Percentiles rank a stretch among this genome's conserved stretches.
phyloP scores from a whole-genome alignment of 2,113 vertebrate genomes.

The Euleptes europaea region DNA sequence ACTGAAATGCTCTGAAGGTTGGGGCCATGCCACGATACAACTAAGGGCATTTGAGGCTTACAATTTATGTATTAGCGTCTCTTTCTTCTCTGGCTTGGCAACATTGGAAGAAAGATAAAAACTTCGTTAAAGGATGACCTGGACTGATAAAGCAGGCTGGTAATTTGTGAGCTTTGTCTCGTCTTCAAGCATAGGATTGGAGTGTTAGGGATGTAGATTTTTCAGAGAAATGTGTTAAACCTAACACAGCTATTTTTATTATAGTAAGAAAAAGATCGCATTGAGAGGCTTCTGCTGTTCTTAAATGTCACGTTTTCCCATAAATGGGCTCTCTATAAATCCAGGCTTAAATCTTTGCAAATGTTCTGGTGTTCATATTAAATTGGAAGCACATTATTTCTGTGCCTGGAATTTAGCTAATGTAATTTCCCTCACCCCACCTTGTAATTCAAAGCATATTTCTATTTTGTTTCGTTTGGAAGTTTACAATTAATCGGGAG shows the following conservation, averaged over 20 bases:
- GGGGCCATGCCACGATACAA: not conserved
- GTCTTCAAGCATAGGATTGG: slow-evolving; percentile 2
- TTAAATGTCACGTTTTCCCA: slow-evolving; percentile 21
- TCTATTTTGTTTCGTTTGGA: not conserved
- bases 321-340: not conserved
- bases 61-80: not conserved
- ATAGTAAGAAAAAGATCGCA: not conserved
- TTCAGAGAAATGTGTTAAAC: slow-evolving; percentile 13
- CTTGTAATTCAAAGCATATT: not conserved
- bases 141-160: not conserved
- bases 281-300: not conserved
- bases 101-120: not conserved
- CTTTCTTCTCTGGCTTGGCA: not conserved
- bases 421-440: not conserved
- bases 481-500: not conserved
- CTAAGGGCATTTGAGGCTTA: slow-evolving; percentile 9
- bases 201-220: slow-evolving; percentile 31
- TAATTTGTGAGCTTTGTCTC: not conserved
- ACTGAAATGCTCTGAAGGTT: not conserved
- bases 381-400: not conserved
- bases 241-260: slow-evolving; percentile 24
- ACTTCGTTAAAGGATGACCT: slow-evolving; percentile 4
- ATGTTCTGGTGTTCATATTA: not conserved
- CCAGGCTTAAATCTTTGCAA: not conserved
- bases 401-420: not conserved